Evolutionary conservation across 1,140 invertebrate species (phyloP).

Genomic region (Grapholita molesta): DNA sequence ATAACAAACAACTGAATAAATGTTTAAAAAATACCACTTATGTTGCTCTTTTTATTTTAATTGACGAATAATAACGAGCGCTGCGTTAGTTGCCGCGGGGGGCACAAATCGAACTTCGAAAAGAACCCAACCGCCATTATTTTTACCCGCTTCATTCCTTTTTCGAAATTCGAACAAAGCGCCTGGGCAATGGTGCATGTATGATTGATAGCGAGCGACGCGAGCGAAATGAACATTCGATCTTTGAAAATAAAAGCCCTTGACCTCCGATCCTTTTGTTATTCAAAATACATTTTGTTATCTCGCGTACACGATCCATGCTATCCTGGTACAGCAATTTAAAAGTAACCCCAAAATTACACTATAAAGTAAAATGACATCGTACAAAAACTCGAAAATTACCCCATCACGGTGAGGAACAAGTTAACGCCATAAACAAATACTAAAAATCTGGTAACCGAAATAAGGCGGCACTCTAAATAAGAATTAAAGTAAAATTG

Average conservation of each 20-base stretch:
- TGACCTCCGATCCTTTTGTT: slow-evolving; percentile 43
- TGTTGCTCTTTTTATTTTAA: slow-evolving; percentile 15
- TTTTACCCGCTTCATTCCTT: slow-evolving; percentile 64
- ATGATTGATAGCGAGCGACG: slow-evolving; percentile 72
- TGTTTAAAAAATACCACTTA: background rate
- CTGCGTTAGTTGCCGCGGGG: slow-evolving; percentile 42
- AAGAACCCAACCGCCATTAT: slow-evolving; percentile 64
- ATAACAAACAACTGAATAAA: background rate
- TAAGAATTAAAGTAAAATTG: slow-evolving; percentile 76
- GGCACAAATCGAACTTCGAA: slow-evolving; percentile 51
- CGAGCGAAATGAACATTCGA: slow-evolving; percentile 50
- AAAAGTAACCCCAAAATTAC: slow-evolving; percentile 8
- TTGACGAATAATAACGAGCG: slow-evolving; percentile 17
- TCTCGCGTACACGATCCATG: background rate
- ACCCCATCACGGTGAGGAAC: slow-evolving; percentile 47
- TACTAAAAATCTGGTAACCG: slow-evolving; percentile 74
- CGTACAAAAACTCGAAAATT: slow-evolving; percentile 56
- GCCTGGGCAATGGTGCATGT: slow-evolving; percentile 69
- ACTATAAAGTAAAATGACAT: slow-evolving; percentile 50
- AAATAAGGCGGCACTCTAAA: slow-evolving; percentile 73
- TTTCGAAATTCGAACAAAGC: slow-evolving; percentile 72
- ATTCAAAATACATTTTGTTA: slow-evolving; percentile 5
- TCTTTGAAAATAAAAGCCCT: slow-evolving; percentile 65
- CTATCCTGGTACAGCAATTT: slow-evolving; percentile 7
- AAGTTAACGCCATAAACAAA: slow-evolving; percentile 70